These are phyloP conservation scores for Chrosomus eos DNA, from an alignment of 2,797 vertebrate species.

Conservation along the genomic window DNA sequence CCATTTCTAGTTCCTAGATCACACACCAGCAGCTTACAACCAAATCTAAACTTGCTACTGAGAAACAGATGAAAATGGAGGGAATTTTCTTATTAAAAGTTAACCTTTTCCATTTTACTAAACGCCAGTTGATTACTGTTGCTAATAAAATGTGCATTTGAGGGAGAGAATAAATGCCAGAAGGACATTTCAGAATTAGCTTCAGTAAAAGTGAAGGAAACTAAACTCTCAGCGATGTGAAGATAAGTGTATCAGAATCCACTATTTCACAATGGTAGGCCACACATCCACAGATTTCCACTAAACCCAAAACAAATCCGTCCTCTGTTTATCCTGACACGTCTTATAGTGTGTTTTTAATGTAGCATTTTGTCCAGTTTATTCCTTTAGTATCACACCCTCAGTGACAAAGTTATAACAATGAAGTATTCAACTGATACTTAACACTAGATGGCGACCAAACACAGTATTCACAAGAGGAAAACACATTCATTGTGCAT, in stretches of 20 bases:
- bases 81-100: too few relatives aligned
- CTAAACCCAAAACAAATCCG: neutral
- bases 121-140: neutral
- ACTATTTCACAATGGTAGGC: neutral
- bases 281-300: neutral
- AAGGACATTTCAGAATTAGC: neutral
- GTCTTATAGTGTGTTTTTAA: neutral
- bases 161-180: neutral
- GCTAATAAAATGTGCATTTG: neutral
- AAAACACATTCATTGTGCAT: neutral
- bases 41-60: neutral
- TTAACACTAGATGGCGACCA: conserved; percentile 66
- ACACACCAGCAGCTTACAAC: neutral
- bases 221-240: neutral
- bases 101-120: neutral
- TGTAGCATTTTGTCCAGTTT: neutral
- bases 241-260: neutral
- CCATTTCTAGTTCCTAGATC: neutral
- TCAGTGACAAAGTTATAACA: neutral
- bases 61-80: neutral
- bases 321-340: neutral
- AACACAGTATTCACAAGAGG: conserved; percentile 47
- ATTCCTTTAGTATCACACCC: neutral
- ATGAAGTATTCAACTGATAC: neutral
- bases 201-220: neutral